Base-by-base conservation (phyloP, 2,888 invertebrate genomes). In the Nycteola revayana region DNA sequence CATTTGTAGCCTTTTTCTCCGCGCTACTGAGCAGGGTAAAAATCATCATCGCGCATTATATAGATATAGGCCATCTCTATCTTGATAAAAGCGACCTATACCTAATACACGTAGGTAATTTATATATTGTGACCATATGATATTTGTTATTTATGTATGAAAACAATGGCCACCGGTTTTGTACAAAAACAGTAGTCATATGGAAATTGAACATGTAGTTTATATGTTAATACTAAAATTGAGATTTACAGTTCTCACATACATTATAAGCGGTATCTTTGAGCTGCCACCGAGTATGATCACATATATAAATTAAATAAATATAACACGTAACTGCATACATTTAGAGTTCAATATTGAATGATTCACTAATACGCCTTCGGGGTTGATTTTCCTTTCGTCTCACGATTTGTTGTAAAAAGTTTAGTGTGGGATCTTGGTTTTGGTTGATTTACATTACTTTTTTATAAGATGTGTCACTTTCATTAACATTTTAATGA, bases 231-330 rank as follows among this genome's bases (percentile, higher is more conserved):
- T 74, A 43, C 45, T 33, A 49, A 47, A 47, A 47, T 57, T 59
- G 53, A 60, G 57, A 61, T 55, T 61, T 53, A 49, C 46, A 49
- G 46, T 61, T 77, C 76, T 49, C 75, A 75, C 72, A 74, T 77
- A 71, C 59, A 70, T 77, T 73, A 70, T 26, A n/a, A 39, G 61
- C 72, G 75, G 73, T 45, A 23, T 39, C 49, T 59, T 71, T 60
- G 60, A 46, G 32, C 36, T 42, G 42, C 35, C 27, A 37, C 23
- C 50, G 41, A 30, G 39, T 37, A 31, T 42, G 45, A 2, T 5
- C 14, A 14, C 14, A 14, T 5, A n/a, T n/a, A 5, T 3, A 14
- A 14, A 14, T 25, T 29, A 41, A 39, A 25, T 29, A 8, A 48
- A 42, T 21, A 22, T 9, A 21, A 28, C 17, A 29, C 24, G 23